These are phyloP conservation scores for Geotrypetes seraphini DNA, from an alignment of 2,797 vertebrate genomes.

Conservation along the genomic window DNA sequence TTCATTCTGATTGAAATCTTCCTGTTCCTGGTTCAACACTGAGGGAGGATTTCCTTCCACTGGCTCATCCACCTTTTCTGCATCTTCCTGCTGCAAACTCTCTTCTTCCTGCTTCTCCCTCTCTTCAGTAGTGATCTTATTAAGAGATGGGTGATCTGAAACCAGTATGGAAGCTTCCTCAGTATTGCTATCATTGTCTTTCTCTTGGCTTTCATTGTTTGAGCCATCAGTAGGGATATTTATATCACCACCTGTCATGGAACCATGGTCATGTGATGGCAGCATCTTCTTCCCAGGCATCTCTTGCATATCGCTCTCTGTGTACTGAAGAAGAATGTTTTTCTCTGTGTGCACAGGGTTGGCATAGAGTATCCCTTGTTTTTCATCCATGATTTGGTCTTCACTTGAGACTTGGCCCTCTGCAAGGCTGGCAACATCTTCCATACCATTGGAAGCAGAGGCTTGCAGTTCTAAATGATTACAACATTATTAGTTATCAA, in stretches of 20 bases:
- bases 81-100: no score
- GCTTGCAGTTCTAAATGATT: conserved; percentile 55
- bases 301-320: conserved; percentile 17
- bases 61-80: neutral
- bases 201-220: neutral
- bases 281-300: conserved; percentile 5
- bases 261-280: neutral
- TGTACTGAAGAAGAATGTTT: conserved; percentile 12
- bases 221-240: neutral
- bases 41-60: neutral
- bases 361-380: conserved; percentile 30
- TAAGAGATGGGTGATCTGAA: no score
- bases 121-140: no score
- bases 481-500: conserved; percentile 63
- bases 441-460: conserved; percentile 36
- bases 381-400: conserved; percentile 41
- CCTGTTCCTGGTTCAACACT: conserved; percentile 1
- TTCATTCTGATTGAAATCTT: rapidly evolving
- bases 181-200: conserved; percentile 4
- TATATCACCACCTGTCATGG: neutral
- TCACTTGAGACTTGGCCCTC: conserved; percentile 32
- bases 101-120: no score
- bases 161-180: no score
- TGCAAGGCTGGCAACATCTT: conserved; percentile 39
- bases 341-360: conserved; percentile 27